A percentile compares a stretch with the other conserved stretches of the same genome.
These are phyloP conservation scores for Glareola pratincola DNA, from an alignment of 2,113 vertebrate species.

Conservation along the genomic window DNA sequence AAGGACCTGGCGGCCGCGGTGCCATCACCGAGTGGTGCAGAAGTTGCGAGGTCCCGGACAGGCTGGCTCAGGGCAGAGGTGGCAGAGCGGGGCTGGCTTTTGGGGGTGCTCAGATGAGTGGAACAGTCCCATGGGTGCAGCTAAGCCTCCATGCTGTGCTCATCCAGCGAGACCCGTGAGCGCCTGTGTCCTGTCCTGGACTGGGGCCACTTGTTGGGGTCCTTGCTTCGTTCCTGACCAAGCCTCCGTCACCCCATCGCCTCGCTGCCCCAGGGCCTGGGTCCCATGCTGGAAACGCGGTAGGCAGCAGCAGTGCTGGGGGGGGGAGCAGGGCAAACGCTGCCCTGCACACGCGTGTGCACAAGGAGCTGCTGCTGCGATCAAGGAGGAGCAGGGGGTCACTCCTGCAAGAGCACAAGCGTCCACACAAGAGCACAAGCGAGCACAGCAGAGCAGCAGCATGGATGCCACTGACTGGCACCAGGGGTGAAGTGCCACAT, in stretches of 20 bases:
- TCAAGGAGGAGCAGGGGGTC: neutral
- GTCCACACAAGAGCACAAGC: neutral
- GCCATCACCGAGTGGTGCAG: accelerated
- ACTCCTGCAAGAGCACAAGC: neutral
- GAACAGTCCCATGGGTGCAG: neutral
- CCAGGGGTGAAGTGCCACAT: neutral
- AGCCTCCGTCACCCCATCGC: neutral
- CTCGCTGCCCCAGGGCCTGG: neutral
- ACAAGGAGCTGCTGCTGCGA: neutral
- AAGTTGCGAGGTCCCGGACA: neutral
- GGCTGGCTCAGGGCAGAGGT: neutral
- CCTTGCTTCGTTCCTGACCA: neutral
- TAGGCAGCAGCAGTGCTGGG: neutral
- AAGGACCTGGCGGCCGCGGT: accelerated
- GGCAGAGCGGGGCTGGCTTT: neutral
- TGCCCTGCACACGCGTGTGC: accelerated
- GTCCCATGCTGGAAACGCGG: neutral
- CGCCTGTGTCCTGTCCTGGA: neutral
- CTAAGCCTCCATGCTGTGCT: neutral
- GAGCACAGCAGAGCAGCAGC: accelerated
- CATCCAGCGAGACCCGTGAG: neutral
- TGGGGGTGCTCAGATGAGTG: neutral
- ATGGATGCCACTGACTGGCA: accelerated
- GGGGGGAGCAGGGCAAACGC: accelerated
- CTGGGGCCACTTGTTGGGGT: accelerated